Base-by-base conservation (phyloP, 2,888 invertebrate genomes). In the Epistrophella euchroma region DNA sequence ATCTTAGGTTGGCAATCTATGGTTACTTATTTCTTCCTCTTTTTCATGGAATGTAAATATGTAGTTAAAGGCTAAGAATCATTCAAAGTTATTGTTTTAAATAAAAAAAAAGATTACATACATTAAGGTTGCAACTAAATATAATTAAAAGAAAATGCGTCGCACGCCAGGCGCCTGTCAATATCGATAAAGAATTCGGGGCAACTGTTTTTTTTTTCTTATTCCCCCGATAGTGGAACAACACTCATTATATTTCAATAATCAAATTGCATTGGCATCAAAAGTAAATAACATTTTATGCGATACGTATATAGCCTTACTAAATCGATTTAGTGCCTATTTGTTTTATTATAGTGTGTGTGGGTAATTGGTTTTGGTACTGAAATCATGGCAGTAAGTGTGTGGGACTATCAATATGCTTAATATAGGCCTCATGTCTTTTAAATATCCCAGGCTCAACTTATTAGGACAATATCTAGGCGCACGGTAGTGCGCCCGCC, bases 201-300 rank as follows among this genome's bases (percentile, higher is more conserved):
- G 4, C 58, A 56, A 1, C 6, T 19, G 37, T 22, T 37, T 37
- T 58, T 58, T 58, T 40, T 22, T 10, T 40, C 15, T 10, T 60
- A 60, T 60, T 60, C 60, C 37, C 22, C 17, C 19, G 22, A 60
- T 60, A 60, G 22, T 60, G 35, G n/a, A 32, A 37, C 11, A 35
- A 58, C 13, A 15, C 60, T 40, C 37, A 58, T 58, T 58, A 58
- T 37, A 19, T 58, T 58, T 13, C 37, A 22, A 60, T 60, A 60
- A 60, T 60, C 15, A 60, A 60, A 60, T 60, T 60, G 60, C 60
- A 60, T 40, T 60, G 37, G 9, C 37, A 40, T 40, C 37, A 60
- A 60, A 40, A 60, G 37, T 15, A 60, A 17, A 40, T 52, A 52
- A 3, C 15, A 52, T n/a, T 28, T 7, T 19, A 19, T 47, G 19